A percentile compares a stretch with the other conserved stretches of the same genome.
These are phyloP conservation scores for Hippocampus guttulatus DNA, from an alignment of 2,113 vertebrate species.

Conservation along the genomic window DNA sequence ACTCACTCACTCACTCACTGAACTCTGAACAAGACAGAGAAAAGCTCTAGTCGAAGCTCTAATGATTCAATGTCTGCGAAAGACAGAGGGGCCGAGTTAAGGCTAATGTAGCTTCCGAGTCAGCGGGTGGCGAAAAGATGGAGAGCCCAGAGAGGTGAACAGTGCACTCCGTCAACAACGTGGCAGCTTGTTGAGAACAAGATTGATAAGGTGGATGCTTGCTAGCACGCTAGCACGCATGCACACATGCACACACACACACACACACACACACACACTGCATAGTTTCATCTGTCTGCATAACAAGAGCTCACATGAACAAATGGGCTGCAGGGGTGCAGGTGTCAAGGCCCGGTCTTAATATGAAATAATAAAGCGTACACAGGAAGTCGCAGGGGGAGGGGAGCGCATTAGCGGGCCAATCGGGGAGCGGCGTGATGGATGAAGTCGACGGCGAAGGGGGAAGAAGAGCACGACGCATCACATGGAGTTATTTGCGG, in stretches of 20 bases:
- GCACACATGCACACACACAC: no score
- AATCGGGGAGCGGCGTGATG: slow-evolving; percentile 49
- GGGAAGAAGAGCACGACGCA: slow-evolving; percentile 29
- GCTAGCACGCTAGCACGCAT: not conserved
- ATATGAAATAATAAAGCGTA: slow-evolving; percentile 53
- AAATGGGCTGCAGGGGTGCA: slow-evolving; percentile 14
- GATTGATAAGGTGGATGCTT: slow-evolving; percentile 2
- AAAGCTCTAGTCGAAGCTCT: no score
- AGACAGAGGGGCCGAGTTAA: not conserved
- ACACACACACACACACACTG: no score
- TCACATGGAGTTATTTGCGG: slow-evolving; percentile 47
- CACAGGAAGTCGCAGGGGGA: slow-evolving; percentile 39
- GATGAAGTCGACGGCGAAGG: slow-evolving; percentile 51
- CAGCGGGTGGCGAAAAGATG: not conserved
- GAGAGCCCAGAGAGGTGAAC: slow-evolving; percentile 4
- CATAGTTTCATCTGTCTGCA: slow-evolving; percentile 17
- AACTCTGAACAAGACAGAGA: no score
- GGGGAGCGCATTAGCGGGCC: slow-evolving; percentile 27
- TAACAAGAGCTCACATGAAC: slow-evolving; percentile 20
- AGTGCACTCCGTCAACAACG: not conserved
- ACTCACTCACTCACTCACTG: not conserved
- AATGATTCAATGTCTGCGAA: not conserved
- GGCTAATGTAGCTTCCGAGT: no score
- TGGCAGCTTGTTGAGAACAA: slow-evolving; percentile 3
- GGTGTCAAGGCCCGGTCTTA: slow-evolving; percentile 39